phyloP scores from a whole-genome alignment of 1,140 invertebrate species.

The Drosophila chauvacae region DNA sequence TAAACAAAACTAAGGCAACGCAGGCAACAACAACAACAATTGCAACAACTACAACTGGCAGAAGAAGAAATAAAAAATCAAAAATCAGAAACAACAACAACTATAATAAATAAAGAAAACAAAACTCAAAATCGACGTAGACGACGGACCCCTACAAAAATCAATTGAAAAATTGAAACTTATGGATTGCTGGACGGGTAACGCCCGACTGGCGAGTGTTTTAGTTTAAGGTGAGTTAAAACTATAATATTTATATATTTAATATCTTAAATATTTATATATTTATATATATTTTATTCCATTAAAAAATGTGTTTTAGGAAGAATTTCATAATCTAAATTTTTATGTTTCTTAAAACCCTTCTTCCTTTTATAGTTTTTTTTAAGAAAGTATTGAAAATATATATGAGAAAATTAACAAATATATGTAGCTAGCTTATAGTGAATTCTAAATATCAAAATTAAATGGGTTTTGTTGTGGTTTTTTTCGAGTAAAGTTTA shows the following conservation, averaged over 20 bases:
- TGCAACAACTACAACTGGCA: conserved; percentile 44
- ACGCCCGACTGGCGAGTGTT: conserved; percentile 85
- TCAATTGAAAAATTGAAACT: conserved; percentile 84
- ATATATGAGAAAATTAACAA: too few species aligned
- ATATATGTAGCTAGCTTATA: too few species aligned
- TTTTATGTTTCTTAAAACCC: too few species aligned
- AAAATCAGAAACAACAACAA: conserved; percentile 27
- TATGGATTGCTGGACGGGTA: conserved; percentile 85
- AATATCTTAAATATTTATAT: not conserved
- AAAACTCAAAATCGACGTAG: conserved; percentile 36
- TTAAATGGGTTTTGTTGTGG: not conserved
- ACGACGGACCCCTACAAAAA: conserved; percentile 69
- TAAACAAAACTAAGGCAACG: conserved; percentile 45
- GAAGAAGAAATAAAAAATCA: conserved; percentile 21
- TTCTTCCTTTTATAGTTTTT: too few species aligned
- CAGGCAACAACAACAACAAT: conserved; percentile 36
- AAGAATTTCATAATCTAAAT: too few species aligned
- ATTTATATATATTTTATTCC: too few species aligned
- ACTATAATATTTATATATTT: not conserved
- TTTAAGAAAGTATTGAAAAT: too few species aligned
- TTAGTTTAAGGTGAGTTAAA: conserved; percentile 84
- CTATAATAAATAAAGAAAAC: conserved; percentile 30
- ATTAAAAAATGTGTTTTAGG: too few species aligned
- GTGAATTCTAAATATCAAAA: not conserved
- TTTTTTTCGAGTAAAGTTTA: not conserved